phyloP scores from a whole-genome alignment of 2,797 vertebrate genomes.

The Notolepis coatsorum region DNA sequence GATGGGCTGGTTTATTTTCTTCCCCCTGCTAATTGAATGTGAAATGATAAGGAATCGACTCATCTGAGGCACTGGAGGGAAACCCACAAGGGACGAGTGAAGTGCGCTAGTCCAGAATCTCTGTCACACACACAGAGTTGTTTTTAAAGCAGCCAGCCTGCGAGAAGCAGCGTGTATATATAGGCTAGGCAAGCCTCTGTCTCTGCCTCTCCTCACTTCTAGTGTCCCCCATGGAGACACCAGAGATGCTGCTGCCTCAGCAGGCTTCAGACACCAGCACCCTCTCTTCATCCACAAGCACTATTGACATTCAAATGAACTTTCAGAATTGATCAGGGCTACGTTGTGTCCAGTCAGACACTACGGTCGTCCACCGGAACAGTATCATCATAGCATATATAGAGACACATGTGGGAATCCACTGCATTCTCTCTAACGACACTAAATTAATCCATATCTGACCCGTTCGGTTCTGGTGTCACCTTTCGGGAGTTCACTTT shows the following conservation, averaged over 20 bases:
- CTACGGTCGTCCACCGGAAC: background rate
- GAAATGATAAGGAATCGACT: no score
- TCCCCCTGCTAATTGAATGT: no score
- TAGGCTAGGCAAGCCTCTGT: no score
- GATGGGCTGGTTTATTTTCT: no score
- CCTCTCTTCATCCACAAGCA: slow-evolving; percentile 2
- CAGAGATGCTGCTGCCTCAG: background rate
- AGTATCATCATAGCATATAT: slow-evolving; percentile 11
- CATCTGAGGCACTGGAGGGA: no score
- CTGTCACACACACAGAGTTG: no score
- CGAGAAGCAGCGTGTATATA: no score
- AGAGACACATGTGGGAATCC: slow-evolving; percentile 24
- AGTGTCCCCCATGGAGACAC: slow-evolving; percentile 1
- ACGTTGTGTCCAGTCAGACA: background rate
- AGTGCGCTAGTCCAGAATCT: no score
- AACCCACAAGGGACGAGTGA: no score
- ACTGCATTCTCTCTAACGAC: slow-evolving; percentile 15
- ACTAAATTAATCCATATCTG: slow-evolving; percentile 31
- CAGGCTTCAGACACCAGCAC: background rate
- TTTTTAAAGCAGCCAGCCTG: no score
- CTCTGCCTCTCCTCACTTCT: no score
- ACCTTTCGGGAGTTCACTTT: slow-evolving; percentile 65
- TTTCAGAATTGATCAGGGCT: background rate
- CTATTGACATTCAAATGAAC: slow-evolving; percentile 24
- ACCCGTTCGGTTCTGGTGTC: slow-evolving; percentile 49